These are phyloP conservation scores for Galerucella calmariensis DNA, from an alignment of 2,888 invertebrate genomes.

Conservation along the genomic window DNA sequence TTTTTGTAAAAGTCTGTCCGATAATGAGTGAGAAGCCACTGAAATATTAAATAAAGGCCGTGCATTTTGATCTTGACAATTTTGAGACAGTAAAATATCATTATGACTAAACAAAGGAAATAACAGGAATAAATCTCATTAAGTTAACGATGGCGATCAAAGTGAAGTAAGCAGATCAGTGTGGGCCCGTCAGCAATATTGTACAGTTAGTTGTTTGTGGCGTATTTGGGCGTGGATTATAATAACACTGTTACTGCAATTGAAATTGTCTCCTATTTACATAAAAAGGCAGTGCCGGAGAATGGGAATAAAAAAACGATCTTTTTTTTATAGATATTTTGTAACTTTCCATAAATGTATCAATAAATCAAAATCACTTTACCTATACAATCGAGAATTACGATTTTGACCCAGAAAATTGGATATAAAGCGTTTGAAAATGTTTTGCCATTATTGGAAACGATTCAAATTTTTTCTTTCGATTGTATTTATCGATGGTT, in stretches of 20 bases:
- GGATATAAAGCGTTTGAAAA: conserved; percentile 11
- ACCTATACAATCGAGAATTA: conserved; percentile 18
- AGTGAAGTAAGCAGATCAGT: conserved; percentile 26
- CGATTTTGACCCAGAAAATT: conserved; percentile 32
- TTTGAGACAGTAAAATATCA: too few relatives aligned
- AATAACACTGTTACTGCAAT: conserved; percentile 14
- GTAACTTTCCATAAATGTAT: not conserved
- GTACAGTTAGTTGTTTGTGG: conserved; percentile 26
- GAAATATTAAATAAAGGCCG: too few relatives aligned
- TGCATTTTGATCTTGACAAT: too few relatives aligned
- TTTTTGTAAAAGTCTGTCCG: too few relatives aligned
- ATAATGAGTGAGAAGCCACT: too few relatives aligned
- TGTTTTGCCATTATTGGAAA: conserved; percentile 27
- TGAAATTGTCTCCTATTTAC: conserved; percentile 17
- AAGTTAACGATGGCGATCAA: conserved; percentile 25
- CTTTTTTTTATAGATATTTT: not conserved
- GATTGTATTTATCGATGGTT: conserved; percentile 14
- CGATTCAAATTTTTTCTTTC: conserved; percentile 18
- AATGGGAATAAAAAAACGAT: not conserved
- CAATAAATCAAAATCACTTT: not conserved
- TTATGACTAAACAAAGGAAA: too few relatives aligned
- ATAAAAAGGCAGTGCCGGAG: conserved; percentile 5
- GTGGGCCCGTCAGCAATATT: conserved; percentile 29
- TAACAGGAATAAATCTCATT: too few relatives aligned
- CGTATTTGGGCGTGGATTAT: conserved; percentile 33